Percentiles rank a stretch among this genome's conserved stretches.
phyloP scores from a whole-genome alignment of 2,888 invertebrate genomes.

The Sisyra nigra region DNA sequence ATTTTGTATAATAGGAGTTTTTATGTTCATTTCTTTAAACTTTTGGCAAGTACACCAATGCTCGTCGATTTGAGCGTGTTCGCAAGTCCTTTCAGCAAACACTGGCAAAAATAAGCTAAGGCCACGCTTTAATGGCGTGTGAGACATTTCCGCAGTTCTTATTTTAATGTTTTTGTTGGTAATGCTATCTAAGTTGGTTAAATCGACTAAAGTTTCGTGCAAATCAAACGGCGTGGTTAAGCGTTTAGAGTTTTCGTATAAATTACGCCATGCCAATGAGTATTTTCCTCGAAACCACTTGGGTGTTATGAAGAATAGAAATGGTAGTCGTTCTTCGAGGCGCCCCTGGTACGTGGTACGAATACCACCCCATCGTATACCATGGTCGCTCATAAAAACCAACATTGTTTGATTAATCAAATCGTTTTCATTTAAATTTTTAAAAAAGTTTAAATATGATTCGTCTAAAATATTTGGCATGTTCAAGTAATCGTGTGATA shows the following conservation, averaged over 20 bases:
- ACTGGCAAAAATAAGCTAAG: conserved; percentile 66
- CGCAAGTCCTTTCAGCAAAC: conserved; percentile 55
- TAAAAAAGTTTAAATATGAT: conserved; percentile 40
- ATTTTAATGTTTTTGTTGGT: conserved; percentile 25
- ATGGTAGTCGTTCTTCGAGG: conserved; percentile 77
- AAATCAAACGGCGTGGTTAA: conserved; percentile 78
- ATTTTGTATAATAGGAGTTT: conserved; percentile 34
- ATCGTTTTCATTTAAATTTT: conserved; percentile 30
- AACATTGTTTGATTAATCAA: conserved; percentile 49
- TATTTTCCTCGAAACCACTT: conserved; percentile 48
- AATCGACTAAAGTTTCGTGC: conserved; percentile 58
- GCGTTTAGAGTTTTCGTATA: conserved; percentile 46
- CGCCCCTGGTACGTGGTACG: conserved; percentile 70
- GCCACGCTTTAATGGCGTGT: conserved; percentile 31
- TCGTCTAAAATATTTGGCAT: conserved; percentile 60
- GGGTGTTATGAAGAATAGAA: conserved; percentile 59
- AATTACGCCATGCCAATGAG: conserved; percentile 41
- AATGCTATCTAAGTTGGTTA: conserved; percentile 36
- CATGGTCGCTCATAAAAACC: conserved; percentile 74
- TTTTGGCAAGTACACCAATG: conserved; percentile 84
- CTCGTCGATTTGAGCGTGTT: conserved; percentile 56
- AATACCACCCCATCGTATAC: conserved; percentile 73
- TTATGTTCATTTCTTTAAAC: conserved; percentile 35
- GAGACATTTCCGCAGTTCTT: conserved; percentile 18
- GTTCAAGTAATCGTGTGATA: conserved; percentile 75